These are phyloP conservation scores for Larimichthys polyactis DNA, from an alignment of 2,113 vertebrate genomes.

Conservation along the genomic window DNA sequence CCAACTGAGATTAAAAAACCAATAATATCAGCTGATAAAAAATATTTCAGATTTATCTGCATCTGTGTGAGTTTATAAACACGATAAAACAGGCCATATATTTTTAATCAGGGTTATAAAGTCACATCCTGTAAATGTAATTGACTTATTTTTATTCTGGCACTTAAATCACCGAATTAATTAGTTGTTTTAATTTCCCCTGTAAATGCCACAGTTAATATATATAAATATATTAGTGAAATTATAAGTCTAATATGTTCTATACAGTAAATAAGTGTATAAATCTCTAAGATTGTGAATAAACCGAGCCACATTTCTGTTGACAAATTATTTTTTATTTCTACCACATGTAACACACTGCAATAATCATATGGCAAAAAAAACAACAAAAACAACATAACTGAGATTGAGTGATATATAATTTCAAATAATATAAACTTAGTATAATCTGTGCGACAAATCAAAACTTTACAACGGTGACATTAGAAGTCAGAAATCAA, in stretches of 20 bases:
- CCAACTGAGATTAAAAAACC: too few relatives aligned
- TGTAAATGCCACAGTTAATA: neutral
- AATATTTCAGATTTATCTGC: neutral
- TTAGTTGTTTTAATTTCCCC: neutral
- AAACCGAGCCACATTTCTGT: constrained; percentile 20
- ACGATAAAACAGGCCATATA: neutral
- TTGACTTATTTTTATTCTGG: neutral
- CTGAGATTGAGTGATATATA: constrained; percentile 44
- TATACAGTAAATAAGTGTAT: neutral
- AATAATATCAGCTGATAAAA: too few relatives aligned
- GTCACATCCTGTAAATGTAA: too few relatives aligned
- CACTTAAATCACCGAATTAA: neutral
- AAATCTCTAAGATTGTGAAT: neutral
- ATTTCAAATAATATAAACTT: constrained; percentile 61
- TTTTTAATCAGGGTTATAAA: neutral
- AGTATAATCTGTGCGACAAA: constrained; percentile 50
- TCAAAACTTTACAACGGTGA: constrained; percentile 34
- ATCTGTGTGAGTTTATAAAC: neutral
- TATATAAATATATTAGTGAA: neutral
- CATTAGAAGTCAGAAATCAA: constrained; percentile 44
- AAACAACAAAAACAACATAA: constrained; percentile 14
- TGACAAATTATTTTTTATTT: constrained; percentile 71
- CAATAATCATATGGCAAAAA: constrained; percentile 59
- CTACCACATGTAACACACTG: constrained; percentile 62
- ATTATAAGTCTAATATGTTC: neutral